Conservation (phyloP, 2,113 vertebrate species). For the Ictalurus punctatus region DNA sequence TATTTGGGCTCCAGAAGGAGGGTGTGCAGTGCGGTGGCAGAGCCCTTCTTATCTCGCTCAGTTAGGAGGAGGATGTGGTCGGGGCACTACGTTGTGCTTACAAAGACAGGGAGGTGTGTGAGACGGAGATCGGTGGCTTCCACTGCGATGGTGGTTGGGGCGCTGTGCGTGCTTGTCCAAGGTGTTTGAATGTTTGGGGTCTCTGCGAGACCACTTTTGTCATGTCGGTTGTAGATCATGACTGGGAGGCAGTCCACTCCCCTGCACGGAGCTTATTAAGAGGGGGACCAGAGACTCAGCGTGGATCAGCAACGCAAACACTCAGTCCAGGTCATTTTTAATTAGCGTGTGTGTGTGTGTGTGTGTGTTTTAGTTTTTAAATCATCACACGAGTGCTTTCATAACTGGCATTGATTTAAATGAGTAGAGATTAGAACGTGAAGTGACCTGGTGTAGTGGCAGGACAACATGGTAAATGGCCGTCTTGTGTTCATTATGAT, state of each 20-base stretch:
- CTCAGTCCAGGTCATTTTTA: background rate
- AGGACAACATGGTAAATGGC: slow-evolving; percentile 32
- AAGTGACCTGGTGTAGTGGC: background rate
- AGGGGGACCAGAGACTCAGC: background rate
- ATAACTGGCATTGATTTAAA: background rate
- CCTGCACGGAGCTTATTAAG: slow-evolving; percentile 26
- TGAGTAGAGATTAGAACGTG: background rate
- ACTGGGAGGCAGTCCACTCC: slow-evolving; percentile 12
- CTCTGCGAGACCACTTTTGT: slow-evolving; percentile 23
- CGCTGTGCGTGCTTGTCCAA: background rate
- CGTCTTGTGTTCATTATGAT: background rate
- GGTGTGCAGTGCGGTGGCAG: slow-evolving; percentile 26
- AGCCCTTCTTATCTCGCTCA: slow-evolving; percentile 69
- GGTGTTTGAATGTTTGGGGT: background rate
- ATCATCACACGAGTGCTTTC: background rate
- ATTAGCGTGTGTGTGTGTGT: background rate
- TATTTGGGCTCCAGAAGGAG: background rate
- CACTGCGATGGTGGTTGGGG: slow-evolving; percentile 35
- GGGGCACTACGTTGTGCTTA: slow-evolving; percentile 52
- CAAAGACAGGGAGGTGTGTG: slow-evolving; percentile 46
- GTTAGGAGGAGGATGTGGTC: slow-evolving; percentile 76
- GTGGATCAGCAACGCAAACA: background rate
- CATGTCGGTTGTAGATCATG: slow-evolving; percentile 46
- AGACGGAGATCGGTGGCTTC: slow-evolving; percentile 36
- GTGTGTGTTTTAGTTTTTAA: background rate